A percentile compares a stretch with the other conserved stretches of the same genome.
Conservation (phyloP, 2,888 invertebrate species). For the Axea sp. region DNA sequence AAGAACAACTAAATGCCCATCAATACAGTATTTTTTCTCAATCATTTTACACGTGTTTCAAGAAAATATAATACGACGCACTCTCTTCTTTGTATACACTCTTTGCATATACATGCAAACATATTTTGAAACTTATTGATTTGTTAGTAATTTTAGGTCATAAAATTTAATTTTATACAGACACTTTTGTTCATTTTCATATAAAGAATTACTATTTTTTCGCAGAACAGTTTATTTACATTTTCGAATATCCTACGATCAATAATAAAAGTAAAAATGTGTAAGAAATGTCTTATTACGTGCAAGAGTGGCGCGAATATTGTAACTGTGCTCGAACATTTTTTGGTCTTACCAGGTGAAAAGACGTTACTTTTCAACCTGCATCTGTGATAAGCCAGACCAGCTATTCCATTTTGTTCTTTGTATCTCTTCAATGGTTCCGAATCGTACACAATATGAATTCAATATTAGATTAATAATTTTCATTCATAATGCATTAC, state of each 20-base stretch:
- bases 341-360: constrained; percentile 11
- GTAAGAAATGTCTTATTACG: too few species aligned
- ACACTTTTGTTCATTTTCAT: too few species aligned
- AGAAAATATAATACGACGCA: not conserved
- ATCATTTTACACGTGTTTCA: constrained; percentile 12
- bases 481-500: too few species aligned
- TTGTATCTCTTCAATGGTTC: not conserved
- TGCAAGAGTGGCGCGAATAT: constrained; percentile 8
- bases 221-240: too few species aligned
- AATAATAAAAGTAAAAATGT: too few species aligned
- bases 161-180: too few species aligned
- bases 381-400: constrained; percentile 41
- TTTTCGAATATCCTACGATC: too few species aligned
- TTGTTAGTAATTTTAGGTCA: too few species aligned
- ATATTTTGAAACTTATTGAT: too few species aligned
- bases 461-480: too few species aligned
- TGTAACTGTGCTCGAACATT: constrained; percentile 5
- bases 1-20: constrained; percentile 6
- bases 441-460: not conserved
- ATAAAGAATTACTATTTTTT: too few species aligned
- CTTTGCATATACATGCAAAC: not conserved
- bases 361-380: constrained; percentile 20
- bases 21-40: constrained; percentile 15
- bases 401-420: constrained; percentile 14
- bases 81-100: constrained; percentile 1